Percentiles rank a stretch among this genome's conserved stretches.
These are phyloP conservation scores for Lasioglossum calceatum DNA, from an alignment of 2,888 invertebrate species.

Conservation along the genomic window DNA sequence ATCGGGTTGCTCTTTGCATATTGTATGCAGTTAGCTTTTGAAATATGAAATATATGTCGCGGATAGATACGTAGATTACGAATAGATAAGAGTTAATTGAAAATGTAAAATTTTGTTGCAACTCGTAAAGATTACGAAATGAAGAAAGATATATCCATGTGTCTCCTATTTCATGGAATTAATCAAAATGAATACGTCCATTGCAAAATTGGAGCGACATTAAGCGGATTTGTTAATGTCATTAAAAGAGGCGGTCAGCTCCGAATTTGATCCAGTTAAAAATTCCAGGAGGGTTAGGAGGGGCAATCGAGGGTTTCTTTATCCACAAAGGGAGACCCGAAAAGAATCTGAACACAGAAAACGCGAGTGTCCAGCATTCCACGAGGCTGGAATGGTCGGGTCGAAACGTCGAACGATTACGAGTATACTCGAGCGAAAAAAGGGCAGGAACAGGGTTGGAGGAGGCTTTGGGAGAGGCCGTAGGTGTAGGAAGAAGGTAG, in stretches of 20 bases:
- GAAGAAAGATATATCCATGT: neutral
- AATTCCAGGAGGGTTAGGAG: neutral
- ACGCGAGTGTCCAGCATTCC: constrained; percentile 53
- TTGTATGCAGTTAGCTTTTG: neutral
- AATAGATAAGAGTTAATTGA: neutral
- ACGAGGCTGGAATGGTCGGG: constrained; percentile 54
- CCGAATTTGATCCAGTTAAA: neutral
- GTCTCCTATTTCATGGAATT: neutral
- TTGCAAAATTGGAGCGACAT: too few species aligned
- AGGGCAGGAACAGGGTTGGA: constrained; percentile 17
- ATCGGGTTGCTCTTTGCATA: neutral
- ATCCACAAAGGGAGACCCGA: neutral
- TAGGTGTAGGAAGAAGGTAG: constrained; percentile 66
- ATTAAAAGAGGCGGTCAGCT: neutral
- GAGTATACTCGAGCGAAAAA: constrained; percentile 30
- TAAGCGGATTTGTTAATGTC: too few species aligned
- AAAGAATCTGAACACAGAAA: neutral
- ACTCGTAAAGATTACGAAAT: neutral
- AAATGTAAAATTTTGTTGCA: neutral
- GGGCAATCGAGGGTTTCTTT: neutral
- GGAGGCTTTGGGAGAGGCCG: constrained; percentile 1
- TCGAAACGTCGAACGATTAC: constrained; percentile 43
- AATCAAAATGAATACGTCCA: too few species aligned
- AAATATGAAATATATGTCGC: too few species aligned
- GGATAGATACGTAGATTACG: too few species aligned